These are phyloP conservation scores for Drosophila eugracilis DNA, from an alignment of 1,140 invertebrate species.

Conservation along the genomic window DNA sequence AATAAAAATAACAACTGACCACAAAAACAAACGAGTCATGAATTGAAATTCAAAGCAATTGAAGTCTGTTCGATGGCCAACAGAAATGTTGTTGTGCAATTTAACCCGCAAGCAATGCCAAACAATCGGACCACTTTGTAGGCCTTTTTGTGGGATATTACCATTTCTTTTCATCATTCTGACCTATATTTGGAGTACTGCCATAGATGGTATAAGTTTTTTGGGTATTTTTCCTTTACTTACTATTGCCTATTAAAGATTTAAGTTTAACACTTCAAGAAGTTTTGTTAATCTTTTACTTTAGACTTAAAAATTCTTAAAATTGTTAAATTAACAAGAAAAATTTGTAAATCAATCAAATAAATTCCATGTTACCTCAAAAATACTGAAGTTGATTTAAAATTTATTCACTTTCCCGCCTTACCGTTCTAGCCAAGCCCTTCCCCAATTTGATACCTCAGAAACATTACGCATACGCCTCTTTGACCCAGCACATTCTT, in stretches of 20 bases:
- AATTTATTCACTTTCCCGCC: too few relatives aligned
- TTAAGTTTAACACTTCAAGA: too few relatives aligned
- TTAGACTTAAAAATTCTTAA: too few relatives aligned
- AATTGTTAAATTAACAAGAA: too few relatives aligned
- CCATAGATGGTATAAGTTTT: neutral
- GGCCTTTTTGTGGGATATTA: neutral
- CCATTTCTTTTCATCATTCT: neutral
- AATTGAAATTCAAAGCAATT: slow-evolving; percentile 71
- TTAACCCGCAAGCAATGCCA: slow-evolving; percentile 46
- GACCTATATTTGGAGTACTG: neutral
- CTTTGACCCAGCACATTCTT: slow-evolving; percentile 66
- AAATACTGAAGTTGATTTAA: too few relatives aligned
- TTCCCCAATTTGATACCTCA: neutral
- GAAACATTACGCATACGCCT: slow-evolving; percentile 52
- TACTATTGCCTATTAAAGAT: too few relatives aligned
- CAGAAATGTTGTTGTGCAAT: slow-evolving; percentile 46
- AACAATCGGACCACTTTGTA: neutral
- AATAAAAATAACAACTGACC: neutral
- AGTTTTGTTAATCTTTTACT: too few relatives aligned
- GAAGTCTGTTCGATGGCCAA: slow-evolving; percentile 50
- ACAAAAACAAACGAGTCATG: slow-evolving; percentile 43
- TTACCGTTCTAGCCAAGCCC: too few relatives aligned
- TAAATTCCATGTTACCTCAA: too few relatives aligned
- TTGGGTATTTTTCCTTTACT: too few relatives aligned
- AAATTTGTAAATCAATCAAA: too few relatives aligned